Evolutionary conservation across 2,797 vertebrate species (phyloP), one percentile per base, ranked within the genome.

Genomic region (Pipistrellus kuhlii): DNA sequence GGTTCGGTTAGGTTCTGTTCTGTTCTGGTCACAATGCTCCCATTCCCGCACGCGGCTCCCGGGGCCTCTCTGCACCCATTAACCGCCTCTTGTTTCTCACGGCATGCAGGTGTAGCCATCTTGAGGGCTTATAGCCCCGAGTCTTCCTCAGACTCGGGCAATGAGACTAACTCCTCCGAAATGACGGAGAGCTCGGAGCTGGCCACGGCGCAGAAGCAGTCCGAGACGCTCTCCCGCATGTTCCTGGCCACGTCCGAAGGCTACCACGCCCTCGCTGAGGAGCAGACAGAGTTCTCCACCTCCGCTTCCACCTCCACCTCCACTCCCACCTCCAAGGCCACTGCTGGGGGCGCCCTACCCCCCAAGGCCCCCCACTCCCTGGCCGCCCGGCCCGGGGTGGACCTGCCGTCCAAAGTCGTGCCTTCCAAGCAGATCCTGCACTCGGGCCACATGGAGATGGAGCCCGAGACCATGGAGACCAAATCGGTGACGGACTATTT

Each of bases 121-220:
- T 99, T 99, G 97, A 98, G 99, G 98, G 99, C 99, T 89, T 99
- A 99, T 98, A 99, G 99, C 97, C 99, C 99, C 2, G 99, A 99
- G 97, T 99, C 99, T 27, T 99, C 99, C 51, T 99, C 99, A 85
- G 99, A 99, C 99, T 99, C 99, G 96, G 99, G 99, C 97, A 99
- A 99, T 97, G 99, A 99, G 98, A 99, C 99, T 94, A 99, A 99
- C 98, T 99, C 99, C 88, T 99, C 99, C 27, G 99, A 99, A 99
- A 99, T 99, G 99, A 99, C 99, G 27, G 99, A 99, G 98, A 99
- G 98, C 97, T 99, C 99, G 32, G 99, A 99, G 98, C 97, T 99
- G 98, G 98, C 99, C 3, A 97, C 98, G 1, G 99, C 99, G 93
- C 99, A 99, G 98, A 99, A 99, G 97, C 99, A 99, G 97, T 99